A percentile compares a stretch with the other conserved stretches of the same genome.
Conservation (phyloP, 2,113 vertebrate genomes). For the Hippocampus guttulatus region DNA sequence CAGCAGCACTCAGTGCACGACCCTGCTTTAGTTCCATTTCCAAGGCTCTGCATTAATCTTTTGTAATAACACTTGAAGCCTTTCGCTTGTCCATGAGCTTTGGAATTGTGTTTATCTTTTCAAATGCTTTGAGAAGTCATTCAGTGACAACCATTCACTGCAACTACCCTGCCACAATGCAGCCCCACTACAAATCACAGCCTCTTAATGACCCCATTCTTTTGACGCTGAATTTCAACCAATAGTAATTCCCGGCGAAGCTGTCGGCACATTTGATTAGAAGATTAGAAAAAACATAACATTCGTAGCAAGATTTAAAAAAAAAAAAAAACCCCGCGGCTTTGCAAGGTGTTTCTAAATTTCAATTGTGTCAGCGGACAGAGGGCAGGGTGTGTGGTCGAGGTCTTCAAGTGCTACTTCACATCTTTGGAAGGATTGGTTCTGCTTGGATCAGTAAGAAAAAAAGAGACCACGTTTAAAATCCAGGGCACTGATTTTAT, state of each 20-base stretch:
- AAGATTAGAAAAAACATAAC: slow-evolving; percentile 70
- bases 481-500: slow-evolving; percentile 1
- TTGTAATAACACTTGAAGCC: slow-evolving; percentile 49
- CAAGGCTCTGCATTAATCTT: slow-evolving; percentile 41
- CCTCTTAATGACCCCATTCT: slow-evolving; percentile 77
- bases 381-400: slow-evolving; percentile 76
- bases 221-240: slow-evolving; percentile 72
- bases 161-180: slow-evolving; percentile 72
- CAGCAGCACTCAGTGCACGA: not conserved
- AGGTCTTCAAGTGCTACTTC: slow-evolving; percentile 86
- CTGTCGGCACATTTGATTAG: slow-evolving; percentile 81
- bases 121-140: slow-evolving; percentile 46
- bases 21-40: slow-evolving; percentile 11
- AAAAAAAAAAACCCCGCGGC: slow-evolving; percentile 73
- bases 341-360: slow-evolving; percentile 82
- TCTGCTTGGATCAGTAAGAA: slow-evolving; percentile 23
- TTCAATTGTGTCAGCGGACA: slow-evolving; percentile 79
- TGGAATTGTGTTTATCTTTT: slow-evolving; percentile 50
- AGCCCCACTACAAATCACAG: slow-evolving; percentile 65
- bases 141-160: slow-evolving; percentile 72
- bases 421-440: slow-evolving; percentile 50
- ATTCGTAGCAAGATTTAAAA: slow-evolving; percentile 65
- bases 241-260: slow-evolving; percentile 78
- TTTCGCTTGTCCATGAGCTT: slow-evolving; percentile 8
- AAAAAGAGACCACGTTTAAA: slow-evolving; percentile 13